Base-by-base conservation (phyloP, 2,888 invertebrate species). In the Eupithecia abbreviata region DNA sequence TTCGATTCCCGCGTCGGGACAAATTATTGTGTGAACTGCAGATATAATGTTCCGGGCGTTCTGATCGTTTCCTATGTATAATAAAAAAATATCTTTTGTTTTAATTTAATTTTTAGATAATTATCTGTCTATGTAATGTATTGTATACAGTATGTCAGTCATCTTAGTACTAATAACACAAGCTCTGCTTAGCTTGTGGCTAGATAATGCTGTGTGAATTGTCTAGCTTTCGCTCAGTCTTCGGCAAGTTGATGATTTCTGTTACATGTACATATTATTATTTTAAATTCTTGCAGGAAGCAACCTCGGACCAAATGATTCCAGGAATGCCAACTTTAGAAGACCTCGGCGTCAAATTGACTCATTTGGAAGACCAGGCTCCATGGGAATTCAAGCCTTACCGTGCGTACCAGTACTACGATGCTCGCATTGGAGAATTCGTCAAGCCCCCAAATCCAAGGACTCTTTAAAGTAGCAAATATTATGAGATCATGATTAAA, bases 321-420 rank as follows among this genome's bases (percentile, higher is more conserved):
- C 88, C 89, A 9, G 96, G 95, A 58, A 86, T 97, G 43, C 98
- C 98, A 3, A 98, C 97, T 0, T 91, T 99, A 74, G 98, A 98
- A 90, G 99, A 99, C 94, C 96, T 99, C 80, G 99, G 98, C 18
- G 96, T 99, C 3, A 93, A 92, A 55, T 95, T 98, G 74, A 97
- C 97, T 0, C 87, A 93, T 3, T 96, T 99, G 95, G 98, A 98
- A 90, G 96, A 97, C 80, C 97, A 97, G 89, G 96, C 96, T n/a
- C 96, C 97, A 0, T 98, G 97, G 97, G 98, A 98, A 88, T 89
- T 98, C 82, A 96, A 96, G 85, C 97, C 97, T 2, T 97, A 91
- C 91, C 96, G 96, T 70, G 96, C 96, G 42, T 96, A 96, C 82
- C 94, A 95, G 79, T 97, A 97, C 91, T 97, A 98, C 88, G 96